phyloP scores from a whole-genome alignment of 2,113 vertebrate species.

The Dermatemys mawii region DNA sequence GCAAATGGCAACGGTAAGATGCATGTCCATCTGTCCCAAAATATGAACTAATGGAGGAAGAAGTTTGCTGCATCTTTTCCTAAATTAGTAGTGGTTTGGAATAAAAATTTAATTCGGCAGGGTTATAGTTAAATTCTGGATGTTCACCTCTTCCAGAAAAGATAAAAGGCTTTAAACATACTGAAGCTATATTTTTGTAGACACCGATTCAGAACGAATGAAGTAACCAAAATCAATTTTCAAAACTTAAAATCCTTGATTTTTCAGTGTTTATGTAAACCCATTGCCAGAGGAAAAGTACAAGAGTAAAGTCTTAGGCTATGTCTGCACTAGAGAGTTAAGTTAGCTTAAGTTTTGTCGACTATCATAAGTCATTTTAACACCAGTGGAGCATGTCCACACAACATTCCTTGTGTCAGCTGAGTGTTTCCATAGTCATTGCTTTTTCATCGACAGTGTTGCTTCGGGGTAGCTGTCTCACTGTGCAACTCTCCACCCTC shows the following conservation, averaged over 20 bases:
- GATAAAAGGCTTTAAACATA: not conserved
- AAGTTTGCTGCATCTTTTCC: constrained; percentile 9
- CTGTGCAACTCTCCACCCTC: no score
- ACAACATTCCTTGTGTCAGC: no score
- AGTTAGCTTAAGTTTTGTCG: no score
- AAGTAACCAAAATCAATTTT: not conserved
- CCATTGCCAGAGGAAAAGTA: not conserved
- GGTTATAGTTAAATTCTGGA: not conserved
- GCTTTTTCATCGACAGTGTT: no score
- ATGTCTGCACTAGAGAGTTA: no score
- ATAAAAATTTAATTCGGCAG: not conserved
- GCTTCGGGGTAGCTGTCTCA: no score
- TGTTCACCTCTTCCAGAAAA: not conserved
- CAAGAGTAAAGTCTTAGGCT: not conserved
- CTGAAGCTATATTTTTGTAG: not conserved
- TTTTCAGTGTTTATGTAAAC: not conserved
- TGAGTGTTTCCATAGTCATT: no score
- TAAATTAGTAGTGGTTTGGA: not conserved
- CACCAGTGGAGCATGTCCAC: no score
- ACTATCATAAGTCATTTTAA: no score
- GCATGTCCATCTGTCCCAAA: not conserved
- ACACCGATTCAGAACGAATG: not conserved
- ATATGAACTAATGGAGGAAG: not conserved
- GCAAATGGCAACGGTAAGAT: not conserved
- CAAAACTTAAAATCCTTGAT: not conserved